These are phyloP conservation scores for Ambastaia sidthimunki DNA, from an alignment of 2,797 vertebrate species.

Conservation along the genomic window DNA sequence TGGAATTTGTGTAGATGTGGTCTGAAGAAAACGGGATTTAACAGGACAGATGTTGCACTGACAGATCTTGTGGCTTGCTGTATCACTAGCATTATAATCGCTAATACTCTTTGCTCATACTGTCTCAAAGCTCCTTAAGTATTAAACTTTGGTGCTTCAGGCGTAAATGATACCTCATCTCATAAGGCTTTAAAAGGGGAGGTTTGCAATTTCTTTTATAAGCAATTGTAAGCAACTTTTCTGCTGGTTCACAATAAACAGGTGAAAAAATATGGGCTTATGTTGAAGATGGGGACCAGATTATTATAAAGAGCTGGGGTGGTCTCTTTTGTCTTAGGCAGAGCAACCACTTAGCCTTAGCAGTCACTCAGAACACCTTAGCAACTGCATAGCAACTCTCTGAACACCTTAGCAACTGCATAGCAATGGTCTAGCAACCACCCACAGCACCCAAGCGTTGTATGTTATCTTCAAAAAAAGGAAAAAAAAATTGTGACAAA, in stretches of 20 bases:
- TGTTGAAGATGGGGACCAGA: not conserved
- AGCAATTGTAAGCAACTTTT: not conserved
- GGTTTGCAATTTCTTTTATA: not conserved
- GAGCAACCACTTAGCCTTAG: too few species aligned
- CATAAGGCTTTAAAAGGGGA: too few species aligned
- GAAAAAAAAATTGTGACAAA: not conserved
- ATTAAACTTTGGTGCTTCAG: too few species aligned
- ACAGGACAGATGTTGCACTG: slow-evolving; percentile 48
- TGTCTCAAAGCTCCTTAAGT: too few species aligned
- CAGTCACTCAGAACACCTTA: not conserved
- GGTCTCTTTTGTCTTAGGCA: not conserved
- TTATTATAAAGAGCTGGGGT: not conserved
- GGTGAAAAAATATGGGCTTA: not conserved
- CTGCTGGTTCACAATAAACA: not conserved
- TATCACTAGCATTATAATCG: too few species aligned
- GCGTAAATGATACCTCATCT: too few species aligned
- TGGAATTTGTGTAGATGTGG: not conserved
- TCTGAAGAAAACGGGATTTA: slow-evolving; percentile 24
- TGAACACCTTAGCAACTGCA: not conserved
- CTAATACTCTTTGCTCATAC: too few species aligned
- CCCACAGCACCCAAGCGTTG: not conserved
- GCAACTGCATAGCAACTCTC: not conserved
- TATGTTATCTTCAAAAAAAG: not conserved
- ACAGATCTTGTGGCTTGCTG: too few species aligned
- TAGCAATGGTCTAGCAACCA: not conserved